These are phyloP conservation scores for Lepidochrysops patricia DNA, from an alignment of 2,888 invertebrate genomes.

Conservation along the genomic window DNA sequence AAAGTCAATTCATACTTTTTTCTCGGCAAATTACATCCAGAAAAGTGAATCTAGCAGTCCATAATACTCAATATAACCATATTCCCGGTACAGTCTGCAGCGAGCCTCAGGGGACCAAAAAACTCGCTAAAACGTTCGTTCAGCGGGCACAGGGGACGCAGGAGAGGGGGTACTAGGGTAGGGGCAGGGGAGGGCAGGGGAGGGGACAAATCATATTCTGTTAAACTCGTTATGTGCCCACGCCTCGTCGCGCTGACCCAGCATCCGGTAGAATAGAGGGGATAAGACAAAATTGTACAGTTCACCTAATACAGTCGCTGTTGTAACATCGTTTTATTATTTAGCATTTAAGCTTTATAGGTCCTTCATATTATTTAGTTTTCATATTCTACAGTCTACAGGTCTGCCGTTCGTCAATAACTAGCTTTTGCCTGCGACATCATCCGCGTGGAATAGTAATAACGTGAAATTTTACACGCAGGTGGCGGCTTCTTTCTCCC, in stretches of 20 bases:
- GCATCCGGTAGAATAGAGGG: slow-evolving; percentile 38
- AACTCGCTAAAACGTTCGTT: slow-evolving; percentile 65
- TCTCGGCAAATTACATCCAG: not conserved
- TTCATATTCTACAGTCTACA: too few relatives aligned
- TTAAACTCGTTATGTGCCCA: slow-evolving; percentile 71
- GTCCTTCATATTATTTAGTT: too few relatives aligned
- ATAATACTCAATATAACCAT: slow-evolving; percentile 26
- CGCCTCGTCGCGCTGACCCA: slow-evolving; percentile 67
- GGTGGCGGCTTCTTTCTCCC: too few relatives aligned
- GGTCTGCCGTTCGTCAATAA: too few relatives aligned
- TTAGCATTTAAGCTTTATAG: too few relatives aligned
- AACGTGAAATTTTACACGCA: too few relatives aligned
- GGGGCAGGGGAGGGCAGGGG: not conserved
- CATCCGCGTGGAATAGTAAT: too few relatives aligned
- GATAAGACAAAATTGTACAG: too few relatives aligned
- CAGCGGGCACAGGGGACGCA: slow-evolving; percentile 27
- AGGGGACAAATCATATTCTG: slow-evolving; percentile 61
- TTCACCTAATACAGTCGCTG: too few relatives aligned
- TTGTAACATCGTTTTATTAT: too few relatives aligned
- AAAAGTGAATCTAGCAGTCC: not conserved
- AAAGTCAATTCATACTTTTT: not conserved
- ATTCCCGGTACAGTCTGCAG: slow-evolving; percentile 56
- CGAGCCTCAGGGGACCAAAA: slow-evolving; percentile 53
- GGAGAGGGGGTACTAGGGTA: too few relatives aligned
- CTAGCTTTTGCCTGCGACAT: too few relatives aligned